Evolutionary conservation across 2,888 invertebrate species (phyloP).

Genomic region (Aporophyla nigra): DNA sequence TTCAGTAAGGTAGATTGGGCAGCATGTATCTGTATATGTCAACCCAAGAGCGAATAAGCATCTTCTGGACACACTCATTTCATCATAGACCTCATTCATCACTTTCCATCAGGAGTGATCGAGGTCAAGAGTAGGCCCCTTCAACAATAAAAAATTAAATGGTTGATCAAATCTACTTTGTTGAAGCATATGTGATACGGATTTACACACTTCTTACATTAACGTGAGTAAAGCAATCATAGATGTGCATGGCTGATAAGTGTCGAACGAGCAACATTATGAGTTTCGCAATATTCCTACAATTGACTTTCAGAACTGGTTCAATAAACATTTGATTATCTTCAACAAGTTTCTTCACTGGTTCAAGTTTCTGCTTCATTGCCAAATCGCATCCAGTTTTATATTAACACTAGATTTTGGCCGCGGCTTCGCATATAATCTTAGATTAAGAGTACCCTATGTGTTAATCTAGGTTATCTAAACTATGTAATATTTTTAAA

Average conservation of each 20-base stretch:
- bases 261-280: constrained; percentile 10
- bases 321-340: constrained; percentile 39
- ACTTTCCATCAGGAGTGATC: no score
- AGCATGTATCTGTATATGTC: no score
- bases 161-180: constrained; percentile 9
- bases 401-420: constrained; percentile 20
- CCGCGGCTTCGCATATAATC: no score
- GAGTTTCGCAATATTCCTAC: constrained; percentile 19
- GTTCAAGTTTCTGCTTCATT: constrained; percentile 48
- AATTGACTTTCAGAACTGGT: constrained; percentile 26
- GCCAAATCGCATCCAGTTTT: constrained; percentile 39
- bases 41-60: no score
- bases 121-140: no score
- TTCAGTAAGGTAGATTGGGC: no score
- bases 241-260: constrained; percentile 38
- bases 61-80: no score
- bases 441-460: no score
- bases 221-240: constrained; percentile 39
- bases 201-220: constrained; percentile 22
- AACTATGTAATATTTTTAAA: no score
- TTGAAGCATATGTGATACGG: not conserved
- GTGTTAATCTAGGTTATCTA: no score
- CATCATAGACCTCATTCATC: no score
- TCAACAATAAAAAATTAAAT: not conserved
- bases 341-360: constrained; percentile 30